Conservation (phyloP, 2,888 invertebrate genomes). For the Furcula furcula region DNA sequence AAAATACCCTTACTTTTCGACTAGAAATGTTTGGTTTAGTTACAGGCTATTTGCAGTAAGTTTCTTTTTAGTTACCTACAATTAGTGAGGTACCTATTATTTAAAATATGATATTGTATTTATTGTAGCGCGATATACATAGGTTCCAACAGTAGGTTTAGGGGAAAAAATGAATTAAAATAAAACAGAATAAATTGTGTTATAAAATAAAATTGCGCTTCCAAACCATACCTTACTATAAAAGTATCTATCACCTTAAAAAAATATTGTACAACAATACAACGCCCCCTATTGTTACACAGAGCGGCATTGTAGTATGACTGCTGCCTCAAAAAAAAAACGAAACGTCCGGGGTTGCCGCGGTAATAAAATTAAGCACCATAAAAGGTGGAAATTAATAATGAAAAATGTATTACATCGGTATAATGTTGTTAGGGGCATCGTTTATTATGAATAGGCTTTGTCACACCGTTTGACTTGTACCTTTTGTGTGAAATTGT, state of each 20-base stretch:
- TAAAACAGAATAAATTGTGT: too few relatives aligned
- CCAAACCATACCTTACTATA: constrained; percentile 46
- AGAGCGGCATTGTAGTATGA: constrained; percentile 52
- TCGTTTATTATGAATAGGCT: constrained; percentile 64
- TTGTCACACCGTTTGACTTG: constrained; percentile 75
- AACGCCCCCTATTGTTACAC: constrained; percentile 72
- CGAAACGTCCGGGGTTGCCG: constrained; percentile 61
- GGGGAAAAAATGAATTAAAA: too few relatives aligned
- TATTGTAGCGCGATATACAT: too few relatives aligned
- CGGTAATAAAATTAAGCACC: constrained; percentile 74
- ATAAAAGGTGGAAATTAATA: constrained; percentile 76
- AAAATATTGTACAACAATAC: constrained; percentile 76
- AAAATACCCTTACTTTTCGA: constrained; percentile 14
- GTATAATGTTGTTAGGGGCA: constrained; percentile 77
- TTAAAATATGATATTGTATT: too few relatives aligned
- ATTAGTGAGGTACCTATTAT: too few relatives aligned
- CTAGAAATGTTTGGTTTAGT: too few relatives aligned
- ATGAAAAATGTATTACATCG: constrained; percentile 81
- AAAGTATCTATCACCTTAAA: constrained; percentile 52
- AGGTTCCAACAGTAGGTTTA: too few relatives aligned
- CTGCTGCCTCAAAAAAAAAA: constrained; percentile 50
- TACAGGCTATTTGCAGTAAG: too few relatives aligned
- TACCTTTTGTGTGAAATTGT: constrained; percentile 68
- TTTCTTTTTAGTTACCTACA: too few relatives aligned
- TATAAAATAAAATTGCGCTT: constrained; percentile 1